Conservation (phyloP, 2,888 invertebrate species). For the Rugalucina vietnamica region DNA sequence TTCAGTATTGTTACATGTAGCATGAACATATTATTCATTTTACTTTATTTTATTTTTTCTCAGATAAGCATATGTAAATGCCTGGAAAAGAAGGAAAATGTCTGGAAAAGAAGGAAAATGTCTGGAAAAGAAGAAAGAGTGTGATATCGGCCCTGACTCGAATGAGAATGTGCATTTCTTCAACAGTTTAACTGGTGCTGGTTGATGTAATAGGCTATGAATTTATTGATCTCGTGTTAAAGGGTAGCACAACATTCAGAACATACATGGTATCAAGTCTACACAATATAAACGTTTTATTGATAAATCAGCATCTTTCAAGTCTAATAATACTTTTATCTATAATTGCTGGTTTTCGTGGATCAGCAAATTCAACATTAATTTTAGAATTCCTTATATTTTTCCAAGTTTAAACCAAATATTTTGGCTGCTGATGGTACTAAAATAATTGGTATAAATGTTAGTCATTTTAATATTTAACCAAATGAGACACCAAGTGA, state of each 20-base stretch:
- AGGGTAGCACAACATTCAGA: not conserved
- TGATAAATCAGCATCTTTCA: not conserved
- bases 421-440: not conserved
- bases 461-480: not conserved
- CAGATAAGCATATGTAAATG: not conserved
- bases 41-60: not conserved
- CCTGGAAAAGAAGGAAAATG: too few species aligned
- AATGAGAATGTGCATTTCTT: not conserved
- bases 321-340: not conserved
- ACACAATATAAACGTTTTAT: not conserved
- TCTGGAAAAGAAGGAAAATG: too few species aligned
- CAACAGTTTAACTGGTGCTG: not conserved
- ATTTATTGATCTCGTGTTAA: not conserved
- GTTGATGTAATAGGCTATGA: not conserved
- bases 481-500: not conserved
- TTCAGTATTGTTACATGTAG: too few species aligned
- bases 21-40: not conserved
- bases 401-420: not conserved
- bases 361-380: slow-evolving; percentile 29
- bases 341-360: slow-evolving; percentile 28
- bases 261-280: not conserved
- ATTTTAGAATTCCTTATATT: slow-evolving; percentile 10
- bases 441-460: slow-evolving; percentile 4
- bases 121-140: not conserved
- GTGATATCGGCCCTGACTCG: not conserved